Base-by-base conservation (phyloP, 2,888 invertebrate species). In the Thelaira solivaga region DNA sequence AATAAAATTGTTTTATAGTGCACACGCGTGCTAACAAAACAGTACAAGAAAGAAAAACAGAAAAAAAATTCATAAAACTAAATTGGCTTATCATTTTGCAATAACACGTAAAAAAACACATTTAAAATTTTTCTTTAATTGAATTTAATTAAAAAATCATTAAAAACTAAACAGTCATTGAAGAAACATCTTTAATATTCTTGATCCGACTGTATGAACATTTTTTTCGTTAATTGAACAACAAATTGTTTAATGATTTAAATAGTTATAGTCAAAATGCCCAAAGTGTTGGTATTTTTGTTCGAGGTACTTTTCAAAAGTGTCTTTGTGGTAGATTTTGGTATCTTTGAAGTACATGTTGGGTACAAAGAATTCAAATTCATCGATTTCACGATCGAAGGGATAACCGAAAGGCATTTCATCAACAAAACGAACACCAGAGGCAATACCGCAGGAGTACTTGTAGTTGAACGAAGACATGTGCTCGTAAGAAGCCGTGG, bases 331-430 rank as follows among this genome's bases (percentile, higher is more conserved):
- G 90, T 91, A 93, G 84, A 94, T 90, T 81, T 90, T 89, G 4
- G 92, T 91, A 82, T 93, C 92, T 81, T 93, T 90, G 86, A 93
- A 92, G 87, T 90, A 91, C 89, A 92, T 92, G 89, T 94, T 94
- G 41, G 93, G 91, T 16, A 92, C 92, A 81, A 90, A 90, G 90
- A 90, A 93, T 71, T 90, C 90, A 51, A 88, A 86, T 55, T 91
- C 90, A 90, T 89, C 88, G 83, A 93, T 91, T n/a, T 89, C 90
- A 82, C 93, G 92, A 85, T 95, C 94, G 84, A 94, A 91, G 80
- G 94, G 94, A 90, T 92, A 95, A 64, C 93, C 94, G 83, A 93
- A 90, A 49, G 94, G 91, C 86, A 91, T 91, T 81, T 90, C 90
- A 86, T 94, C 94, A 51, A 92, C 89, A 65, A 86, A 83, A 59